Conservation (phyloP, 2,888 invertebrate genomes). For the Cosmia pyralina region DNA sequence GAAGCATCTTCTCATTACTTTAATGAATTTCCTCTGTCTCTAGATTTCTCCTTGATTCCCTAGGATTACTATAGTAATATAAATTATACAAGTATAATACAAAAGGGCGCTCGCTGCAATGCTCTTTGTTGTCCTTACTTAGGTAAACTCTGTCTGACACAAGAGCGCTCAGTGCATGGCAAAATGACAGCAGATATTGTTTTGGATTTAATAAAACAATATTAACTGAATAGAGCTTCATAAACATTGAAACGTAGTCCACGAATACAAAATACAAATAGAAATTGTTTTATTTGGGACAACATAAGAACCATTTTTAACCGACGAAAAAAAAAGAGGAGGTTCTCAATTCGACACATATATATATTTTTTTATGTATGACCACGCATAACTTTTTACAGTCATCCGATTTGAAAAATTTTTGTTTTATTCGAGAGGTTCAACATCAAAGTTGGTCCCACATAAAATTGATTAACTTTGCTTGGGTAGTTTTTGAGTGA, state of each 20-base stretch:
- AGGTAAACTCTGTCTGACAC: constrained; percentile 32
- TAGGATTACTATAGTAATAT: constrained; percentile 37
- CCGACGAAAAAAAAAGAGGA: too few species aligned
- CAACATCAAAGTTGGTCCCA: too few species aligned
- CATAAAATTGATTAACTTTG: too few species aligned
- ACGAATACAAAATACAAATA: too few species aligned
- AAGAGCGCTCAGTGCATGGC: constrained; percentile 26
- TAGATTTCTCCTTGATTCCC: constrained; percentile 30
- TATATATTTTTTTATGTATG: too few species aligned
- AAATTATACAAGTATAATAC: constrained; percentile 32
- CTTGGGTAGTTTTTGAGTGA: too few species aligned
- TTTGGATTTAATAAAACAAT: constrained; percentile 36
- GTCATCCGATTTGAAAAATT: too few species aligned
- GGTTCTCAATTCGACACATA: too few species aligned
- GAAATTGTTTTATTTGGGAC: too few species aligned
- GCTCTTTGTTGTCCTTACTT: constrained; percentile 38
- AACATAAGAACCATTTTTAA: too few species aligned
- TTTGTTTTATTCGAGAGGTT: too few species aligned
- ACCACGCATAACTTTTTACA: too few species aligned
- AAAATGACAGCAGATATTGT: constrained; percentile 41
- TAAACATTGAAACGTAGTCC: constrained; percentile 1
- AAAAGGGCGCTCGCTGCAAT: constrained; percentile 43
- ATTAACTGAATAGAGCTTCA: neutral
- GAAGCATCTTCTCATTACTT: constrained; percentile 42
- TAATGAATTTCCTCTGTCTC: constrained; percentile 45